Evolutionary conservation across 2,113 vertebrate species (phyloP).

Genomic region (Piliocolobus tephrosceles): DNA sequence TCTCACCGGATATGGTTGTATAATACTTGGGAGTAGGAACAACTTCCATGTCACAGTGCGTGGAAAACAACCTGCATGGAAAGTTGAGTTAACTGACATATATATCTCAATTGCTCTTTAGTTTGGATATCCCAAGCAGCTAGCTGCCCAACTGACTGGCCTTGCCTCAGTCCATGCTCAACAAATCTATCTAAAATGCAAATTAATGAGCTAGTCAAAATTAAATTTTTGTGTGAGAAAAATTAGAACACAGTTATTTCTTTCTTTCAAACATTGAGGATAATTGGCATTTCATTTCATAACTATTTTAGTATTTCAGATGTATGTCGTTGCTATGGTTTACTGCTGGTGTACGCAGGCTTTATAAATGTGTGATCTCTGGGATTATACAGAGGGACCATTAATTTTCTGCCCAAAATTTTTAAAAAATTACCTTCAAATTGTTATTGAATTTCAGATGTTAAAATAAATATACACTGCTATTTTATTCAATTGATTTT

Average conservation of each 20-base stretch:
- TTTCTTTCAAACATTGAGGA: neutral
- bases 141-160: neutral
- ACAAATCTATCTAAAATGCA: neutral
- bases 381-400: neutral
- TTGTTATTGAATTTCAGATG: neutral
- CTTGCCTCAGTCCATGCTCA: neutral
- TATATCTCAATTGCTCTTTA: neutral
- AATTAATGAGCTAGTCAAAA: neutral
- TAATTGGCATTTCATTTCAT: neutral
- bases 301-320: neutral
- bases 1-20: neutral
- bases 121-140: neutral
- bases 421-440: neutral
- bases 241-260: neutral
- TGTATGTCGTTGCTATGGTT: neutral
- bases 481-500: neutral
- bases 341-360: neutral
- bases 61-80: neutral
- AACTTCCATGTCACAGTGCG: neutral
- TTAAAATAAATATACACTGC: neutral
- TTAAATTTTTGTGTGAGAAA: neutral
- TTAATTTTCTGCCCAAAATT: neutral
- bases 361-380: neutral
- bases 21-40: neutral
- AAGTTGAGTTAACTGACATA: neutral